Evolutionary conservation across 2,888 invertebrate species (phyloP), one percentile per base, ranked within the genome.

Genomic region (Saturnia japonica): DNA sequence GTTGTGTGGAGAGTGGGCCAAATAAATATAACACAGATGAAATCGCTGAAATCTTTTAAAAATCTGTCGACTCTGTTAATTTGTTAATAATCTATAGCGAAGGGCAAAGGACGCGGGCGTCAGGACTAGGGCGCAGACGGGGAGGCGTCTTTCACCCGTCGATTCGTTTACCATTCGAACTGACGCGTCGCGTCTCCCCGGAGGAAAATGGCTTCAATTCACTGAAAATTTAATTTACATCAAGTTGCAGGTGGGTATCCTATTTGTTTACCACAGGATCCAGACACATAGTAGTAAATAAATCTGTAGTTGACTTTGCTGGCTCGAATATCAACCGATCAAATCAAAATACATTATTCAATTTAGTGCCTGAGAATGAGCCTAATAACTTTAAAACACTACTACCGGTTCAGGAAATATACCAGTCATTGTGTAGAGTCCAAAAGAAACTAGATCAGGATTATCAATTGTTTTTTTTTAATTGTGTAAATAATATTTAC

Each of bases 91-190:
- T 89, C 87, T 88, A 60, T 86, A 86, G 1, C 72, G 74, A 83
- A 87, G 86, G 87, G 87, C 86, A 81, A 79, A 86, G 87, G 84
- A 86, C 82, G 80, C 72, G 83, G 82, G 84, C 77, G 78, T 68
- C 73, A 72, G 71, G 76, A 74, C 77, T 74, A 77, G 82, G 80
- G 79, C 80, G 79, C 82, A 84, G 82, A 83, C 85, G 78, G 79
- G 80, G 80, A 77, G 80, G 70, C 77, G 82, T 78, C 81, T 80
- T 79, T 75, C 78, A 78, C 81, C 80, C 80, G 70, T 69, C 74
- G 71, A 75, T 68, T 62, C 82, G 78, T 79, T 83, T 80, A 82
- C 84, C 81, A 84, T 82, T 84, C 81, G 80, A 85, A 85, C 84
- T 81, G 78, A 81, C 83, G 80, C 78, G 75, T 76, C 71, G 77